Evolutionary conservation across 2,888 invertebrate genomes (phyloP).

Genomic region (Rotaria socialis): DNA sequence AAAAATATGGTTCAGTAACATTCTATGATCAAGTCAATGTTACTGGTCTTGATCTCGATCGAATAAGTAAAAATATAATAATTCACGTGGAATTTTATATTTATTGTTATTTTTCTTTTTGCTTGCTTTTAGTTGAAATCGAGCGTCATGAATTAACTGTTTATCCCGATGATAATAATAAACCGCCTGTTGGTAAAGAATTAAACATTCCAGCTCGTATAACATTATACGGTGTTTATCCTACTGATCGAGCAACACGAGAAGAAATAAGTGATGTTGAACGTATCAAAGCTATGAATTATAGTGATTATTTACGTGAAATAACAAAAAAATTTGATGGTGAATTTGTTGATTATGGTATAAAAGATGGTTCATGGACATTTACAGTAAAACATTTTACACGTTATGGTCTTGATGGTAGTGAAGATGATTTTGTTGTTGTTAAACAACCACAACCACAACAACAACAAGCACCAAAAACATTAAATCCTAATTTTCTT

Average conservation of each 20-base stretch:
- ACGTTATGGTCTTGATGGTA: constrained; percentile 44
- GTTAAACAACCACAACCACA: not conserved
- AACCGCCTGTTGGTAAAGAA: constrained; percentile 80
- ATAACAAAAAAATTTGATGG: constrained; percentile 81
- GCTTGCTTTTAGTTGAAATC: constrained; percentile 78
- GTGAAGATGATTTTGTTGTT: constrained; percentile 40
- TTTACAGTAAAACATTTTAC: constrained; percentile 67
- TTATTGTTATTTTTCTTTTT: not conserved
- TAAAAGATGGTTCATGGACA: constrained; percentile 94
- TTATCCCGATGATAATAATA: constrained; percentile 82
- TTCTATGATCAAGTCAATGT: constrained; percentile 44
- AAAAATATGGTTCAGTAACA: constrained; percentile 45
- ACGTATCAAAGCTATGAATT: constrained; percentile 74
- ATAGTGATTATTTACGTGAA: constrained; percentile 75
- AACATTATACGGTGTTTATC: constrained; percentile 89
- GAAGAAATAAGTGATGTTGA: constrained; percentile 72
- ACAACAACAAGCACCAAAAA: not conserved
- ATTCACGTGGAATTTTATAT: not conserved
- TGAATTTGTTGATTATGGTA: constrained; percentile 85
- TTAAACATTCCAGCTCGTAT: constrained; percentile 80
- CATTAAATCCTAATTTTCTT: not conserved
- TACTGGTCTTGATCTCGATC: constrained; percentile 41
- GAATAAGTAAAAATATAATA: not conserved
- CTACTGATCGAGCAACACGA: constrained; percentile 76
- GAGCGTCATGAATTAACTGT: constrained; percentile 87